Base-by-base conservation (phyloP, 2,797 vertebrate genomes). In the Parotocinclus haroldoi region DNA sequence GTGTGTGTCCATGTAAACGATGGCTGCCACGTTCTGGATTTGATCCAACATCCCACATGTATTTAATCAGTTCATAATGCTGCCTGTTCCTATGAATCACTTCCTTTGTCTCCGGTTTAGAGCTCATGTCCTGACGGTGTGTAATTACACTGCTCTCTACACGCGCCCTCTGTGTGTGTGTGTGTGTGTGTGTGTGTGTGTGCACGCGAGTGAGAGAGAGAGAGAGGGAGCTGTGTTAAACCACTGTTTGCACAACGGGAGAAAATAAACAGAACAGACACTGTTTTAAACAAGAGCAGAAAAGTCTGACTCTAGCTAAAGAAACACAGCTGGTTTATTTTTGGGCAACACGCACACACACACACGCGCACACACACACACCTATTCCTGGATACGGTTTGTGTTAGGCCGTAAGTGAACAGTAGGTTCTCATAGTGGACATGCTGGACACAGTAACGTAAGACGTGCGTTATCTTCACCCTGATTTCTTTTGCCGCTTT, bases 41-140 rank as follows among this genome's bases (percentile, higher is more conserved):
- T 4, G n/a, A 66, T 68, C 75, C 73, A 77, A 68, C 66, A 65
- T 77, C 67, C n/a, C n/a, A n/a, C n/a, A n/a, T 71, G 75, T 53
- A 69, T 74, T 74, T 79, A 37, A 72, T 75, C 61, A 67, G 65
- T 50, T 62, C 19, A 13, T 64, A 46, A 53, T 19, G 53, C 42
- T 68, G 55, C 46, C 48, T 42, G 68, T 46, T 56, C 50, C 63
- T 56, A 70, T 62, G 60, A 71, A 68, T 59, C 62, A 56, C 49
- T 17, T 42, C 64, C 17, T 69, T 73, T 66, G 40, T 74, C 51
- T 55, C 13, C 45, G 42, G 53, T 48, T 42, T 65, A 14, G 17
- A 53, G 50, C 12, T 61, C 55, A 19, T 40, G 9, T 65, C 46
- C 46, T 65, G 27, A 58, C 46, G 52, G 13, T 17, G 8, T 10